Percentiles rank a stretch among this genome's conserved stretches.
phyloP scores from a whole-genome alignment of 2,888 invertebrate genomes.

The Trissolcus japonicus region DNA sequence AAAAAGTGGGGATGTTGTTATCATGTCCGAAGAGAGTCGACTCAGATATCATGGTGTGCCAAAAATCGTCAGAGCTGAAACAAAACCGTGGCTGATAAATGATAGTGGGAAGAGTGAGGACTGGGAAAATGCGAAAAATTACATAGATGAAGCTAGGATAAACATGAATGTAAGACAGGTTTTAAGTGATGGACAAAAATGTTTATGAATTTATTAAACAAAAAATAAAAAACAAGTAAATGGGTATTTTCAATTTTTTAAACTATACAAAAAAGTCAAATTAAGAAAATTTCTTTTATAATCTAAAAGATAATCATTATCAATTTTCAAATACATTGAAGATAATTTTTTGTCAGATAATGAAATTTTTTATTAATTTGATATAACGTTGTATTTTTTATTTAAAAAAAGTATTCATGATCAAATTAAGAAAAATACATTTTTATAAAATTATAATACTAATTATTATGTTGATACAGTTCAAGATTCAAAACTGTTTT shows the following conservation, averaged over 20 bases:
- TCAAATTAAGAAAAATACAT: no score
- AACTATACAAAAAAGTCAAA: no score
- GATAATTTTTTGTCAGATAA: no score
- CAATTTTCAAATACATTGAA: neutral
- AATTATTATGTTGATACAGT: no score
- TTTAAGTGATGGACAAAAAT: conserved; percentile 79
- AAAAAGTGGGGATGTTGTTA: conserved; percentile 91
- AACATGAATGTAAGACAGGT: conserved; percentile 97
- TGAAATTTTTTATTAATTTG: no score
- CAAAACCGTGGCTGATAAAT: conserved; percentile 79
- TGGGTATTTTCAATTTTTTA: neutral
- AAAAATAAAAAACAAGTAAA: no score
- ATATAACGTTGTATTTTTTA: no score
- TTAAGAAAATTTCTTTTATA: no score
- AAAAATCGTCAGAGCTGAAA: conserved; percentile 81
- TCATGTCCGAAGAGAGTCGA: conserved; percentile 92
- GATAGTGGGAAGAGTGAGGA: conserved; percentile 61
- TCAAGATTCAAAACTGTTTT: no score
- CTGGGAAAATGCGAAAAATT: conserved; percentile 66
- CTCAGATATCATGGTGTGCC: conserved; percentile 96
- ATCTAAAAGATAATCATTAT: no score
- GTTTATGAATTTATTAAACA: conserved; percentile 64
- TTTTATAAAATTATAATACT: no score
- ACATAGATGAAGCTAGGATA: conserved; percentile 82
- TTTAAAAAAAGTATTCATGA: no score